Base-by-base conservation (phyloP, 2,113 vertebrate genomes). In the Girardinichthys multiradiatus region DNA sequence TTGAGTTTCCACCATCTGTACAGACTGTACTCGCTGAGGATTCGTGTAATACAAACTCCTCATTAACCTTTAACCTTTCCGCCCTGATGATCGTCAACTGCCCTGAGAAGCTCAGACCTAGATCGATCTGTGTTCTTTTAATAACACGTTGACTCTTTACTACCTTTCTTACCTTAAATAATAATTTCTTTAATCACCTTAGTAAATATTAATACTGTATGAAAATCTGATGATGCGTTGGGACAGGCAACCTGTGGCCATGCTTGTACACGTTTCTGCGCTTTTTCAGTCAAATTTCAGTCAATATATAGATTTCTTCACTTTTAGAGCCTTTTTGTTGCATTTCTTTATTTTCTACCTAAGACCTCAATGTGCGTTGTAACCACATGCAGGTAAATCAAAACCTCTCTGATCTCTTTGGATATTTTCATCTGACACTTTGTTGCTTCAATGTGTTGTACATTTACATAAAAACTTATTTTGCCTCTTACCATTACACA, bases 361-460 rank as follows among this genome's bases (percentile, higher is more conserved):
- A 24, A 62, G 58, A 26, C 11, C 39, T 60, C 3, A 26, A 15
- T 19, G 8, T 64, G 24, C 28, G 54, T 8, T 28, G 15, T 33
- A 76, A 62, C 58, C 68, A 68, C 68, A 4, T 14, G 57, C 33
- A 77, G 33, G 62, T 1, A 1, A 65, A 29, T 64, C 45, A 9
- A 65, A 10, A 24, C 12, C 29, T 26, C 27, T 72, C 76, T 77
- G 48, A 80, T 77, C 64, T 77, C 21, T 51, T 76, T 48, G 61
- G 72, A 77, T 59, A 62, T 19, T 19, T 24, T 61, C 2, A 9
- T 70, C 31, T 8, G 39, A 80, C 28, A 59, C 63, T 71, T 57
- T 73, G 66, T 69, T 42, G 21, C 73, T 71, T 72, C 74, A 60
- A 76, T 73, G 63, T 69, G 21, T 62, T 45, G 65, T 28, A 31